phyloP scores from a whole-genome alignment of 37 sponge, comb jelly and placozoan genomes.

The Spongilla lacustris region DNA sequence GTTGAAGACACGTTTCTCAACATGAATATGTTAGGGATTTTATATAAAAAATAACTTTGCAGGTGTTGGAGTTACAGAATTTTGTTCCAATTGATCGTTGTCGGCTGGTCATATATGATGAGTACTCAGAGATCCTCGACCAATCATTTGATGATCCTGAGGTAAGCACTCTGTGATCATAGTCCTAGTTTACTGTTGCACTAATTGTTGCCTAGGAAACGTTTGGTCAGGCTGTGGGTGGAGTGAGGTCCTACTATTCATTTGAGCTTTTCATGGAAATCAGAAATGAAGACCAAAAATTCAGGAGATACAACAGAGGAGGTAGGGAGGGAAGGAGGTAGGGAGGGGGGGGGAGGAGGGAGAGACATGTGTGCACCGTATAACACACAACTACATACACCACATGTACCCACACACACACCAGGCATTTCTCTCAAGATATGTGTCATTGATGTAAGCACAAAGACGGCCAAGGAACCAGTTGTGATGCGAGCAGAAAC shows the following conservation, averaged over 20 bases:
- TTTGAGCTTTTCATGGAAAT: conserved; percentile 88
- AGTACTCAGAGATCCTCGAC: conserved; percentile 84
- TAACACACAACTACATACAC: too few species aligned
- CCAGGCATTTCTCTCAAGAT: conserved; percentile 76
- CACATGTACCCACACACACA: too few species aligned
- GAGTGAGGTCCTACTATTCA: conserved; percentile 67
- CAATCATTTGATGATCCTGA: conserved; percentile 83
- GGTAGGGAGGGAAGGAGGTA: too few species aligned
- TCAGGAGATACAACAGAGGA: conserved; percentile 72
- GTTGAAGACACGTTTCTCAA: background rate
- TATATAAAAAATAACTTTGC: too few species aligned
- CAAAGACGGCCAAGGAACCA: conserved; percentile 31
- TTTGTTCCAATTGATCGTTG: conserved; percentile 78
- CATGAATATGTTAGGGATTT: too few species aligned
- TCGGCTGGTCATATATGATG: conserved; percentile 88
- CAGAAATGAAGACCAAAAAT: conserved; percentile 57
- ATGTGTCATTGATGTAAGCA: conserved; percentile 57
- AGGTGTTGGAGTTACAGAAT: conserved; percentile 66
- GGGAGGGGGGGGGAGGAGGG: background rate
- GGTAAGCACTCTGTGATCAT: conserved; percentile 20
- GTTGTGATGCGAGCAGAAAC: conserved; percentile 58
- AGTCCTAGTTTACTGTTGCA: background rate
- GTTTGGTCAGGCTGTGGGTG: conserved; percentile 77
- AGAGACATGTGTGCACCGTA: too few species aligned
- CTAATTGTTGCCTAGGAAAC: conserved; percentile 34